phyloP scores from a whole-genome alignment of 1,140 invertebrate genomes.

The Trissolcus basalis region DNA sequence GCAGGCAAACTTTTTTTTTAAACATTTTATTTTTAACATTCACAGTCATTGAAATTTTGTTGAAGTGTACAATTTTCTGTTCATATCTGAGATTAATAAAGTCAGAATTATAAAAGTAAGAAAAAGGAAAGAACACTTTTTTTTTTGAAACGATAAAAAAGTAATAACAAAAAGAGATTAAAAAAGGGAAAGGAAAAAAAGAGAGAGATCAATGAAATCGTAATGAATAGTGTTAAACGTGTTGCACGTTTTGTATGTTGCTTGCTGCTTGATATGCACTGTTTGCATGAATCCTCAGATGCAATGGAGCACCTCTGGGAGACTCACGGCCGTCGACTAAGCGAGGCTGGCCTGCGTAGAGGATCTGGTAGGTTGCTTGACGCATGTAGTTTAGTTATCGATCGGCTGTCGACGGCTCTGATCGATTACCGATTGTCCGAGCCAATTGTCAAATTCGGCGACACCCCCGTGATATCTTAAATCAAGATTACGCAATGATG shows the following conservation, averaged over 20 bases:
- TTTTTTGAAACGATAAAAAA: no score
- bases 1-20: no score
- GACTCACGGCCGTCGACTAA: slow-evolving; percentile 80
- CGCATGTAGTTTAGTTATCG: slow-evolving; percentile 34
- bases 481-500: slow-evolving; percentile 16
- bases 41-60: slow-evolving; percentile 9
- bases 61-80: slow-evolving; percentile 4
- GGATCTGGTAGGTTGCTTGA: slow-evolving; percentile 80
- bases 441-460: background rate
- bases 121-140: no score
- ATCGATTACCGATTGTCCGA: background rate
- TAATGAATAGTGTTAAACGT: slow-evolving; percentile 52
- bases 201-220: slow-evolving; percentile 6
- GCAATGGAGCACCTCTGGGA: slow-evolving; percentile 84
- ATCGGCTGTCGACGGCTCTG: slow-evolving; percentile 6
- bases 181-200: no score
- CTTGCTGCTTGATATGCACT: slow-evolving; percentile 67
- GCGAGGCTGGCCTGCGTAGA: slow-evolving; percentile 82
- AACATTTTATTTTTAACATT: no score
- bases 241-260: slow-evolving; percentile 36
- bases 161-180: background rate
- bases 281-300: slow-evolving; percentile 79
- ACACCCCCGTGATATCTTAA: slow-evolving; percentile 7
- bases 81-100: no score
- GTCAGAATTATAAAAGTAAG: no score